These are phyloP conservation scores for Papilio elwesi DNA, from an alignment of 2,888 invertebrate genomes.

Conservation along the genomic window DNA sequence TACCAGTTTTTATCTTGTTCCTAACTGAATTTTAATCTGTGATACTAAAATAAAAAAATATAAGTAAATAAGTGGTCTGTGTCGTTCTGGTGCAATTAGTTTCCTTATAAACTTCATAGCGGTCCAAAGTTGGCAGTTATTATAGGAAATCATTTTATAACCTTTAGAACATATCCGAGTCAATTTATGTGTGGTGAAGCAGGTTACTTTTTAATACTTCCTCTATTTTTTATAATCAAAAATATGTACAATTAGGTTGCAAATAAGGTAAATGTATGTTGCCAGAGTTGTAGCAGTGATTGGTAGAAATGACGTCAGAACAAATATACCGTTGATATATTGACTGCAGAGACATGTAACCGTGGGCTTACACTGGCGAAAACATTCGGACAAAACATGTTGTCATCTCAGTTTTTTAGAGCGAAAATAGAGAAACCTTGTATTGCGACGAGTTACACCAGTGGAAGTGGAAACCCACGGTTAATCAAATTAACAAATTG, in stretches of 20 bases:
- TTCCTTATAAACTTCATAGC: background rate
- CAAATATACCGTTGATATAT: background rate
- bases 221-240: background rate
- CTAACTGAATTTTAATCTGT: too few relatives aligned
- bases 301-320: background rate
- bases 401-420: too few relatives aligned
- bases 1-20: too few relatives aligned
- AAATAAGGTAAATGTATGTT: too few relatives aligned
- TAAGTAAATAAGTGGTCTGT: too few relatives aligned
- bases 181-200: background rate
- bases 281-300: background rate
- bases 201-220: background rate
- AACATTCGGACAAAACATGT: background rate
- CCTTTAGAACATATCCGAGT: slow-evolving; percentile 7
- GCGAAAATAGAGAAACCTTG: too few relatives aligned
- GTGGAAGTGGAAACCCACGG: too few relatives aligned
- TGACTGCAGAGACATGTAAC: background rate
- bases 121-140: background rate
- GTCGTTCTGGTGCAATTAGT: too few relatives aligned
- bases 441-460: too few relatives aligned
- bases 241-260: too few relatives aligned
- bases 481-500: too few relatives aligned
- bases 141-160: slow-evolving; percentile 1
- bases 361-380: background rate
- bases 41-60: too few relatives aligned